Evolutionary conservation across 2,888 invertebrate genomes (phyloP).

Genomic region (Griposia aprilina): DNA sequence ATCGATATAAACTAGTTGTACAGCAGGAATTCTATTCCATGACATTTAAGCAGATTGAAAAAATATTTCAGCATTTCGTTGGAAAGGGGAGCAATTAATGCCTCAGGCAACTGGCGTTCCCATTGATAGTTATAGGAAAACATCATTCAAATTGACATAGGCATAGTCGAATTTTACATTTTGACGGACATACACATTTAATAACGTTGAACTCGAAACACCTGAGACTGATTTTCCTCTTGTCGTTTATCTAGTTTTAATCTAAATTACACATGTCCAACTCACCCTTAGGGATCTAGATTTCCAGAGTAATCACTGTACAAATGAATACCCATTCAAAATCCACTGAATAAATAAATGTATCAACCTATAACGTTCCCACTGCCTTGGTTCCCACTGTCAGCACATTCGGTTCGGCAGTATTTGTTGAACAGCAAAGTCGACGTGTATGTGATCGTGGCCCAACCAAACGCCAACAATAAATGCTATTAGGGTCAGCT

Average conservation of each 20-base stretch:
- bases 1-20: background rate
- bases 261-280: background rate
- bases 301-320: conserved; percentile 9
- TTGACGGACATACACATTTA: no score
- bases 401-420: background rate
- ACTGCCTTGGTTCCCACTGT: background rate
- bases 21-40: background rate
- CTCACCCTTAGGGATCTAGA: background rate
- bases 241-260: conserved; percentile 1
- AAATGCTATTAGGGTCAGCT: no score
- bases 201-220: background rate
- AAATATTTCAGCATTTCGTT: background rate
- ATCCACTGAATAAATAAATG: background rate
- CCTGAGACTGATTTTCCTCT: background rate
- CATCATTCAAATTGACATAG: background rate
- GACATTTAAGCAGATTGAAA: background rate
- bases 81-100: background rate
- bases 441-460: no score
- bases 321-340: conserved; percentile 21
- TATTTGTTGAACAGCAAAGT: background rate
- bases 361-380: background rate
- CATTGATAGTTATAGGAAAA: background rate
- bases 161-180: background rate
- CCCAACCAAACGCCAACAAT: no score
- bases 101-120: background rate